These are phyloP conservation scores for Byasa hedistus DNA, from an alignment of 2,888 invertebrate genomes.

Conservation along the genomic window DNA sequence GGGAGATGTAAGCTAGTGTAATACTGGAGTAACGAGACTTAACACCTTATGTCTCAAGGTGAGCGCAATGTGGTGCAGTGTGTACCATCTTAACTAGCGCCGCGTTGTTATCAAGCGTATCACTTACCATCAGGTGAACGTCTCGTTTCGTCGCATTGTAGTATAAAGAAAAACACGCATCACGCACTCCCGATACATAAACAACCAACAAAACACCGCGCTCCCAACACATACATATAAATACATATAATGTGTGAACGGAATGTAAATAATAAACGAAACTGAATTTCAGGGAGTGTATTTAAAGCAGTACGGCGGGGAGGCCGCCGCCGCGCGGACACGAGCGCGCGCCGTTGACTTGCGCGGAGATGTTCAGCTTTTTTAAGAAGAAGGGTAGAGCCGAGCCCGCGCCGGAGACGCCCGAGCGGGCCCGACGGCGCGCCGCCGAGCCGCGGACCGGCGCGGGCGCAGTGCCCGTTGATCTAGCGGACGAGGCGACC, in stretches of 20 bases:
- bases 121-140: too few relatives aligned
- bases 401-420: slow-evolving; percentile 46
- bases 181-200: too few relatives aligned
- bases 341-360: slow-evolving; percentile 48
- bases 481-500: slow-evolving; percentile 50
- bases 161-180: too few relatives aligned
- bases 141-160: too few relatives aligned
- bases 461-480: slow-evolving; percentile 46
- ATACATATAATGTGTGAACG: not conserved
- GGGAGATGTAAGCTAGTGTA: too few relatives aligned
- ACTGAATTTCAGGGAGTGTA: slow-evolving; percentile 32
- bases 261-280: slow-evolving; percentile 16
- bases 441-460: slow-evolving; percentile 43
- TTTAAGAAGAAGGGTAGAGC: slow-evolving; percentile 73
- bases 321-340: slow-evolving; percentile 53
- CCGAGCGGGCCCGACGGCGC: slow-evolving; percentile 48
- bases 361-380: slow-evolving; percentile 68
- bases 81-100: too few relatives aligned
- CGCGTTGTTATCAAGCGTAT: too few relatives aligned
- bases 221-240: not conserved
- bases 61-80: too few relatives aligned
- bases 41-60: too few relatives aligned
- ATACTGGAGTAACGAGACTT: too few relatives aligned
- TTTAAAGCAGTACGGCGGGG: slow-evolving; percentile 48
- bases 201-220: too few relatives aligned